Evolutionary conservation across 1,140 invertebrate genomes (phyloP), one percentile per base, ranked within the genome.

Genomic region (Pseudomyrmex dendroicus): DNA sequence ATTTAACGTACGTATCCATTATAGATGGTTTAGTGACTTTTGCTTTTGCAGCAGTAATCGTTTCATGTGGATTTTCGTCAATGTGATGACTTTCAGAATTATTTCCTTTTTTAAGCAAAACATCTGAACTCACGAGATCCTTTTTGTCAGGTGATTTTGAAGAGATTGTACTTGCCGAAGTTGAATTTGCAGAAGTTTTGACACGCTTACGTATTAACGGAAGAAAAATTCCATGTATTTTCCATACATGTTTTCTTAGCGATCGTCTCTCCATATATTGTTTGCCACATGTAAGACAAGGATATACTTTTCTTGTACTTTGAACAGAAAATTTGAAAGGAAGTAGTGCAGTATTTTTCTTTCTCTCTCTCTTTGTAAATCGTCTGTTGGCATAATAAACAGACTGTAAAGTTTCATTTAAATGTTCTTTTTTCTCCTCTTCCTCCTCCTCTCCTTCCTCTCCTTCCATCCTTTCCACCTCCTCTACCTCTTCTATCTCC

Each of bases 211-310:
- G n/a, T 2, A 35, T 57, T 17, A 72, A 54, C 12, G 91, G 84
- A n/a, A 92, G 76, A 5, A 78, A 82, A 66, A 91, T 87, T 2
- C 88, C 88, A 70, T 94, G 94, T 17, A 91, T 52, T 62, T 82
- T 86, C 12, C 89, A 86, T 5, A 89, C 76, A 85, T 94, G 93
- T 1, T 80, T 67, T 22, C 89, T 85, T 9, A 94, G 66, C 1
- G 77, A 68, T 13, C 76, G 52, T 50, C 89, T 91, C 61, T 90
- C 76, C 2, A 70, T 59, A 68, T 92, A 94, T 52, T 91, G 80
- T 52, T 88, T 91, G 2, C 90, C 91, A 78, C 94, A 94, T 17
- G 84, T 87, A 20, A 57, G 35, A 73, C 94, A 94, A 44, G 90
- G 84, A 68, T 89, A 93, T 8, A 92, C 48, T 15, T 86, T 89